These are phyloP conservation scores for Melitaea athalia DNA, from an alignment of 2,888 invertebrate species.

Conservation along the genomic window DNA sequence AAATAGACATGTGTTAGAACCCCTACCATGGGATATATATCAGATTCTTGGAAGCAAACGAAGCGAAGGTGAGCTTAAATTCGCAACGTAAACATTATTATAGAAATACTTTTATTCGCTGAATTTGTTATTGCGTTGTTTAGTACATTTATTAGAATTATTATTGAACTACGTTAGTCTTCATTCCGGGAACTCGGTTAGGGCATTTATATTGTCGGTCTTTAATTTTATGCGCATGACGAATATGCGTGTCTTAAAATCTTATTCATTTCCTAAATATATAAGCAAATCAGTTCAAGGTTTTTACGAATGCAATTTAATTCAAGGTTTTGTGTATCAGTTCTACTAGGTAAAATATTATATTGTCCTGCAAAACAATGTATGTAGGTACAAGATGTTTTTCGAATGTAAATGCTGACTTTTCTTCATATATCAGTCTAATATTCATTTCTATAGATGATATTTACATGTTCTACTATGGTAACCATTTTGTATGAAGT, in stretches of 20 bases:
- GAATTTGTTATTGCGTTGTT: background rate
- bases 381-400: background rate
- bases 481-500: slow-evolving; percentile 52
- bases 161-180: background rate
- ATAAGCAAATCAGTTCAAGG: slow-evolving; percentile 47
- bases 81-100: background rate
- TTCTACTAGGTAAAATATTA: background rate
- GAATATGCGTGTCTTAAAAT: slow-evolving; percentile 38
- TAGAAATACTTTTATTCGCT: background rate
- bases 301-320: slow-evolving; percentile 30
- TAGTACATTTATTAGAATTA: background rate
- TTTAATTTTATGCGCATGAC: slow-evolving; percentile 12
- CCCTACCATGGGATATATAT: background rate
- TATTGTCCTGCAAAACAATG: background rate
- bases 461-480: slow-evolving; percentile 43
- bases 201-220: background rate
- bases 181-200: slow-evolving; percentile 2
- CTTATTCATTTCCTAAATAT: slow-evolving; percentile 48
- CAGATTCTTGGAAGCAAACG: background rate
- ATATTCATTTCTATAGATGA: too few relatives aligned
- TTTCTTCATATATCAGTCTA: too few relatives aligned
- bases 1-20: slow-evolving; percentile 9
- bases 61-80: background rate
- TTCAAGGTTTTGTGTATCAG: slow-evolving; percentile 1
- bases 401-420: background rate